Base-by-base conservation (phyloP, 1,140 invertebrate species). In the Eueides isabella region DNA sequence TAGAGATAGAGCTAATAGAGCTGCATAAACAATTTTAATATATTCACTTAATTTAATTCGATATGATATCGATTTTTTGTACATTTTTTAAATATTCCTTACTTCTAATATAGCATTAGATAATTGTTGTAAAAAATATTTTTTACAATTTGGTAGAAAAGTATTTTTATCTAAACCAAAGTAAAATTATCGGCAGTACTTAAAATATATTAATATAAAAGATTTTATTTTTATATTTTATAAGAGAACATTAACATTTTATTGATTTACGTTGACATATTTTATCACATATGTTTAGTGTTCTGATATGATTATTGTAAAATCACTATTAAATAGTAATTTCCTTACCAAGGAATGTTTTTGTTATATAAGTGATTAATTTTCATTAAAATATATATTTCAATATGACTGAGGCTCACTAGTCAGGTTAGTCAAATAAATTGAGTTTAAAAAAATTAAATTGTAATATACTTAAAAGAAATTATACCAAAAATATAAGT, bases 401-500 rank as follows among this genome's bases (percentile, higher is more conserved):
- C 26, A 73, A 44, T 5, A 23, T 70, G 41, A 73, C 75, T 73
- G 48, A 77, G 72, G 41, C 12, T 75, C 62, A 67, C 77, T 78
- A 78, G 77, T 78, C 74, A 67, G 41, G 35, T 67, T 38, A 72
- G n/a, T 23, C 48, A 4, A 23, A 55, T 68, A 44, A 64, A 31
- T 64, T 41, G 70, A 33, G 44, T 62, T 44, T 23, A 64, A 71
- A n/a, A n/a, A n/a, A n/a, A n/a, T n/a, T n/a, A n/a, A 67, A 29
- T 55, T 19, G 64, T 33, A 48, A 62, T 35, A 67, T 61, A 55
- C 55, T 29, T 6, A 26, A 66, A 66, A 66, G 6, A 26, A 41
- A 66, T 61, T 68, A 30, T 55, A 26, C 67, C 67, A 61, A 69
- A 69, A 61, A 61, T 16, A 29, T 19, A 26, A 68, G 48, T 68